phyloP scores from a whole-genome alignment of 2,888 invertebrate species.

The Sinelater perroti region DNA sequence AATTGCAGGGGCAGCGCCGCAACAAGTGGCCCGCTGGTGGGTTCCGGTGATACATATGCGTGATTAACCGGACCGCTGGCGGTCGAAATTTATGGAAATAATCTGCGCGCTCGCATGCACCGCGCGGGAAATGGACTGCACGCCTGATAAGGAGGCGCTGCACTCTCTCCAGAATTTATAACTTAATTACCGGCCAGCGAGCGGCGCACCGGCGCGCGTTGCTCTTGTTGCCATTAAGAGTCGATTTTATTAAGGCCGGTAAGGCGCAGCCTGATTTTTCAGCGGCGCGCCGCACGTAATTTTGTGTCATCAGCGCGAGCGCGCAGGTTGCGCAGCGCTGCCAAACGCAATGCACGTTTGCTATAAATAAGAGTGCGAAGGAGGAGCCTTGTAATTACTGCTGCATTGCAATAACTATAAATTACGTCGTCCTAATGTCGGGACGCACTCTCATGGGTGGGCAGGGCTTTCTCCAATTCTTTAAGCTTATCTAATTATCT shows the following conservation, averaged over 20 bases:
- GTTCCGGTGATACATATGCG: conserved; percentile 26
- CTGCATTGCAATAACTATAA: conserved; percentile 39
- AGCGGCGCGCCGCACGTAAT: conserved; percentile 4
- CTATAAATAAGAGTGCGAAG: conserved; percentile 38
- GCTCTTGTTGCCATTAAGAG: too few relatives aligned
- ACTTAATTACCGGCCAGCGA: conserved; percentile 4
- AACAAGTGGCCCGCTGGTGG: conserved; percentile 9
- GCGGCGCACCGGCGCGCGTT: too few relatives aligned
- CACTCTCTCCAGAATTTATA: conserved; percentile 9
- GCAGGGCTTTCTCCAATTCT: conserved; percentile 36
- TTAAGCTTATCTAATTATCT: conserved; percentile 38
- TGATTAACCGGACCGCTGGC: conserved; percentile 20
- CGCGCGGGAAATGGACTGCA: conserved; percentile 18
- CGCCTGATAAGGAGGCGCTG: conserved; percentile 13
- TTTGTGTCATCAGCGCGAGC: conserved; percentile 16
- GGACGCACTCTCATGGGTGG: conserved; percentile 35
- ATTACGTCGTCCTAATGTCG: conserved; percentile 36
- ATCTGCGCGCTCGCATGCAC: conserved; percentile 18
- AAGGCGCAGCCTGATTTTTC: conserved; percentile 8
- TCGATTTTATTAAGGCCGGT: conserved; percentile 1
- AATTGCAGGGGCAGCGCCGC: conserved; percentile 20
- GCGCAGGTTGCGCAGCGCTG: conserved; percentile 29
- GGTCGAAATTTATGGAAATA: conserved; percentile 27
- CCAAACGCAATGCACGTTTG: conserved; percentile 36
- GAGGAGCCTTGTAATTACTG: conserved; percentile 39